Conservation (phyloP, 2,888 invertebrate genomes). For the Macrosiphum euphorbiae region DNA sequence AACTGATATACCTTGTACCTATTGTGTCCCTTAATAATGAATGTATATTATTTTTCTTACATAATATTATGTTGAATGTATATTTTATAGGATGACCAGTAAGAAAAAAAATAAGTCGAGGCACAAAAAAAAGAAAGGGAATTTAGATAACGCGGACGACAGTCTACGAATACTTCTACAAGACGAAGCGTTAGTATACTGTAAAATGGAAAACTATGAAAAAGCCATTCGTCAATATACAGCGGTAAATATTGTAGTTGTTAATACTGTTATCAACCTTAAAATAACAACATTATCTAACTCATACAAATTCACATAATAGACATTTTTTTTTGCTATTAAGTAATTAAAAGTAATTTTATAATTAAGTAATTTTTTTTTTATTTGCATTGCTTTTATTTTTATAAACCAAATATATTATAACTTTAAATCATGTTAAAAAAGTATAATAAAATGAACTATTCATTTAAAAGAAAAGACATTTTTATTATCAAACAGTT, state of each 20-base stretch:
- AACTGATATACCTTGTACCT: neutral
- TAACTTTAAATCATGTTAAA: neutral
- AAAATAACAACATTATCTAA: neutral
- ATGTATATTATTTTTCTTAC: neutral
- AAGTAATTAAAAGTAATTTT: too few relatives aligned
- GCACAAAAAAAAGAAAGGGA: constrained; percentile 54
- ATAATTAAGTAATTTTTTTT: neutral
- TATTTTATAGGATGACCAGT: constrained; percentile 47
- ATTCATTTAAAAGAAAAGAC: neutral
- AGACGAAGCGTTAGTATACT: constrained; percentile 83
- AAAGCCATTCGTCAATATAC: constrained; percentile 80
- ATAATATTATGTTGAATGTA: neutral
- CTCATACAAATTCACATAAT: neutral
- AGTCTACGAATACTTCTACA: constrained; percentile 76
- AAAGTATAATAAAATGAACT: neutral
- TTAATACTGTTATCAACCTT: neutral
- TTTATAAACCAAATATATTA: neutral
- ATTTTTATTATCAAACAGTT: neutral
- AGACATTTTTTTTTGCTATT: neutral
- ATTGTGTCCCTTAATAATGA: neutral
- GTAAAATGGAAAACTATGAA: constrained; percentile 81
- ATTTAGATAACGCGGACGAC: constrained; percentile 39
- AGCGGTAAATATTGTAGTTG: constrained; percentile 75
- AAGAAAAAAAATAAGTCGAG: constrained; percentile 54
- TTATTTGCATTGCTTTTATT: neutral